Evolutionary conservation across 2,113 vertebrate species (phyloP).

Genomic region (Tachysurus vachellii): DNA sequence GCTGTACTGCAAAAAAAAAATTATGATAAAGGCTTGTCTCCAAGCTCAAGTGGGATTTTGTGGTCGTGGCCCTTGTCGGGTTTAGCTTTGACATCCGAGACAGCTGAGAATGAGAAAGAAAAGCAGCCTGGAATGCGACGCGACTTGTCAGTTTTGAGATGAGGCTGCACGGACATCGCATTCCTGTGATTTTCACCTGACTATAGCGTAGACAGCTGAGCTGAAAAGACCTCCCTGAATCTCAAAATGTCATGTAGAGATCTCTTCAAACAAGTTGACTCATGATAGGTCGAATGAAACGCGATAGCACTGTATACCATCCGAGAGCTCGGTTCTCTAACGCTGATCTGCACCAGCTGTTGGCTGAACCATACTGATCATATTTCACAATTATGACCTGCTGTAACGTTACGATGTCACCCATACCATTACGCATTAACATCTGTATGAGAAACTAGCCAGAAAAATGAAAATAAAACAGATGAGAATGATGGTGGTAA

Average conservation of each 20-base stretch:
- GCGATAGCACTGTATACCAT: neutral
- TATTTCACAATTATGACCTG: constrained; percentile 17
- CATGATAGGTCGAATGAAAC: neutral
- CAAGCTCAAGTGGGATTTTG: neutral
- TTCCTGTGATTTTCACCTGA: constrained; percentile 19
- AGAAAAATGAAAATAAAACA: neutral
- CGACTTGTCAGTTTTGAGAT: constrained; percentile 4
- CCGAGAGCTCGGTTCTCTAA: constrained; percentile 6
- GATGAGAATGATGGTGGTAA: neutral
- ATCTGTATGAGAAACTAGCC: neutral
- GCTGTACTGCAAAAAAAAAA: neutral
- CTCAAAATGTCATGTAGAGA: neutral
- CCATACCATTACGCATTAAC: neutral
- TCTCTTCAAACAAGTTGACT: neutral
- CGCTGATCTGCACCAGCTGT: constrained; percentile 27
- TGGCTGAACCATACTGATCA: neutral
- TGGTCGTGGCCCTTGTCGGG: constrained; percentile 2
- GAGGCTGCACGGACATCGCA: constrained; percentile 19
- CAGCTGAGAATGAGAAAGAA: constrained; percentile 21
- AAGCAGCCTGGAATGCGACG: constrained; percentile 10
- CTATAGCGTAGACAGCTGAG: constrained; percentile 33
- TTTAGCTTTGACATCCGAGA: neutral
- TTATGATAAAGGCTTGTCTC: neutral
- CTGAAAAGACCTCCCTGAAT: neutral
- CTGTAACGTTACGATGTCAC: neutral